phyloP scores from a whole-genome alignment of 2,113 vertebrate species.

The Odobenus rosmarus region DNA sequence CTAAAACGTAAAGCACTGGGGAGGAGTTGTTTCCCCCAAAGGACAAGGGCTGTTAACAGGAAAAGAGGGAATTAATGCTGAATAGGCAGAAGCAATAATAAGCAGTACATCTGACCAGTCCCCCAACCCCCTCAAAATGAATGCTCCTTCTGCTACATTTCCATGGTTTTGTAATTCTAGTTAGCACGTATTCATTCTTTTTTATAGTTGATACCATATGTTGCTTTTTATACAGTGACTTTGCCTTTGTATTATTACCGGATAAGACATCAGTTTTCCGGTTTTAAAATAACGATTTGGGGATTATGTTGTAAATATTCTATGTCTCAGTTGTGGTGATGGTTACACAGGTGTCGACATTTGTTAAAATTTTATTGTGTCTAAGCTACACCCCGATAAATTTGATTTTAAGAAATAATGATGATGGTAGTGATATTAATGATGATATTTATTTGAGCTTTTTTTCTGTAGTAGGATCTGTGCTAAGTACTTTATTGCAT shows the following conservation, averaged over 20 bases:
- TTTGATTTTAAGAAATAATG: neutral
- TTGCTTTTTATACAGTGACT: slow-evolving; percentile 28
- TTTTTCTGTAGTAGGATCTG: neutral
- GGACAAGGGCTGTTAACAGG: neutral
- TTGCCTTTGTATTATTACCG: slow-evolving; percentile 38
- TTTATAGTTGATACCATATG: neutral
- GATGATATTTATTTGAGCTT: neutral
- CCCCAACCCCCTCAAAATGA: neutral
- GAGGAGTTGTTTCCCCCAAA: neutral
- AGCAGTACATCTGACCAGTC: neutral
- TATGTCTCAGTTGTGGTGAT: neutral
- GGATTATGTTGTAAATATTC: neutral
- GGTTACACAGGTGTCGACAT: neutral
- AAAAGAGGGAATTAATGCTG: neutral
- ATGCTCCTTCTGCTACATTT: neutral
- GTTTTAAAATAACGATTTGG: slow-evolving; percentile 29
- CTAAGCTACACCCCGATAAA: slow-evolving; percentile 17
- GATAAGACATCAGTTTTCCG: neutral
- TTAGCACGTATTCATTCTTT: neutral
- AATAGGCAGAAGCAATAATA: neutral
- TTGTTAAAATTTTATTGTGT: slow-evolving; percentile 25
- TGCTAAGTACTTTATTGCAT: neutral
- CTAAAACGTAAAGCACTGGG: neutral
- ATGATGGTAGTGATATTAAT: neutral
- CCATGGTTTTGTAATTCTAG: neutral